Conservation (phyloP, 2,888 invertebrate species). For the Nipponacmea schrenckii region DNA sequence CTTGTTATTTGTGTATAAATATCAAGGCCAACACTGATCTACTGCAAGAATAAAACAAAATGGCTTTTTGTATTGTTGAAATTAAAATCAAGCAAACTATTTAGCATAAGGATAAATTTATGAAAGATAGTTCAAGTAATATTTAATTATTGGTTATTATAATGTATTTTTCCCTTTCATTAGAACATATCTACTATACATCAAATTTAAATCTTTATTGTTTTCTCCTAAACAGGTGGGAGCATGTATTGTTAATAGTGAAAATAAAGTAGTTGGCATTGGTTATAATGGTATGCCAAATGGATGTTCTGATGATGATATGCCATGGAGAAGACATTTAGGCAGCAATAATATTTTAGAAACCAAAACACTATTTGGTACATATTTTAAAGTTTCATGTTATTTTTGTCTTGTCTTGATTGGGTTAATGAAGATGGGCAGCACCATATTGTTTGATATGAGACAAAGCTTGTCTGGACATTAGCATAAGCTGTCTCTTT, state of each 20-base stretch:
- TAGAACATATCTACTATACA: too few relatives aligned
- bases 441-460: not conserved
- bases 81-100: too few relatives aligned
- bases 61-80: too few relatives aligned
- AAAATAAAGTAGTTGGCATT: conserved; percentile 88
- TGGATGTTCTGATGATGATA: conserved; percentile 84
- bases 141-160: too few relatives aligned
- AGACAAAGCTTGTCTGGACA: not conserved
- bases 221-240: conserved; percentile 72
- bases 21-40: not conserved
- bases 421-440: too few relatives aligned
- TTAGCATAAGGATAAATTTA: too few relatives aligned
- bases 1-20: not conserved
- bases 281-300: conserved; percentile 98
- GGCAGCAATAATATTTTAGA: conserved; percentile 73
- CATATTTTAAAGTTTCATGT: conserved; percentile 39
- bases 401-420: too few relatives aligned
- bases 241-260: conserved; percentile 89
- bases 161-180: too few relatives aligned
- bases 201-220: too few relatives aligned
- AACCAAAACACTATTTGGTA: conserved; percentile 88
- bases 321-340: conserved; percentile 86
- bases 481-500: too few relatives aligned
- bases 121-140: too few relatives aligned
- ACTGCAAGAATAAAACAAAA: too few relatives aligned